phyloP scores from a whole-genome alignment of 2,888 invertebrate genomes.

The Euclidia mi region DNA sequence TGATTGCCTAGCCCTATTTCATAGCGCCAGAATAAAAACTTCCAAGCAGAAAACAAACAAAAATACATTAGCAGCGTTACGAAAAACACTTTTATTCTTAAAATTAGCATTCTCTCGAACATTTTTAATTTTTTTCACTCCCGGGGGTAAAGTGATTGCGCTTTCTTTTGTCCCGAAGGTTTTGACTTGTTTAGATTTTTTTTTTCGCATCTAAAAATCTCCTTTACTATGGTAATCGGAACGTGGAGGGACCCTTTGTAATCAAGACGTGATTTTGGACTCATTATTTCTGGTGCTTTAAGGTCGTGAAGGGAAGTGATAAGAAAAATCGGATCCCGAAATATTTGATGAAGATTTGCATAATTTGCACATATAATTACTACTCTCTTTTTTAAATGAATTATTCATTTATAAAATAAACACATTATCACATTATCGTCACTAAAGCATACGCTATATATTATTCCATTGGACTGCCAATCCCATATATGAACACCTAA shows the following conservation, averaged over 20 bases:
- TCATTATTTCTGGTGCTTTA: conserved; percentile 58
- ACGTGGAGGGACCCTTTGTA: conserved; percentile 48
- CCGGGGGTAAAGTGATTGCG: conserved; percentile 38
- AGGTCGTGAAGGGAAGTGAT: conserved; percentile 36
- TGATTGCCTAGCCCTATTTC: not conserved
- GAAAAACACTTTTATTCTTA: conserved; percentile 6
- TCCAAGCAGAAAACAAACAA: not conserved
- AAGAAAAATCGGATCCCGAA: too few relatives aligned
- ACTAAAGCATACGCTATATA: too few relatives aligned
- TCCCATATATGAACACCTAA: not conserved
- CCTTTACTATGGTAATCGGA: conserved; percentile 57
- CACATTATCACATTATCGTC: too few relatives aligned
- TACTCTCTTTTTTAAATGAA: too few relatives aligned
- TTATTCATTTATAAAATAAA: too few relatives aligned
- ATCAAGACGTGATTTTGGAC: conserved; percentile 58
- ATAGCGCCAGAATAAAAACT: not conserved
- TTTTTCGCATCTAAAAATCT: conserved; percentile 35
- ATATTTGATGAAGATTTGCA: conserved; percentile 7
- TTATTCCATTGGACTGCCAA: too few relatives aligned
- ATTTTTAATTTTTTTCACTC: conserved; percentile 27
- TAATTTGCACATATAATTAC: too few relatives aligned
- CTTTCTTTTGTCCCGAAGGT: conserved; percentile 38
- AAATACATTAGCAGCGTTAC: conserved; percentile 9
- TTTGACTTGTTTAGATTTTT: conserved; percentile 54
- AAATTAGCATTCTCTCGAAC: conserved; percentile 15